Evolutionary conservation across 2,888 invertebrate genomes (phyloP).

Genomic region (Cryptocephalus primarius): DNA sequence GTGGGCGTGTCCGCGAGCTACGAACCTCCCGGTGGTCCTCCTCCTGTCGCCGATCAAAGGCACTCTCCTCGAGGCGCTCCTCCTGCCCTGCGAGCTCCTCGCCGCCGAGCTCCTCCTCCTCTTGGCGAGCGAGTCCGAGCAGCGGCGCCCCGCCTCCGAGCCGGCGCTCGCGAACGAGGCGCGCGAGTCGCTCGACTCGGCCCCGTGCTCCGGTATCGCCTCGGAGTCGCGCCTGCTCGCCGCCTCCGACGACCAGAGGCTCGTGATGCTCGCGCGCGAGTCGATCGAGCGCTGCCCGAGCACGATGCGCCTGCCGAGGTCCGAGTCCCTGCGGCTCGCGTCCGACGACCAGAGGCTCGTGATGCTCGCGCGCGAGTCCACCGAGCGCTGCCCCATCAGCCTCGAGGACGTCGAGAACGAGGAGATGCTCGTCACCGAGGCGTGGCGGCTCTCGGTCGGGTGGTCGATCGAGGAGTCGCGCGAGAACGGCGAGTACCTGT

Average conservation of each 20-base stretch:
- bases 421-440: constrained; percentile 35
- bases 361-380: constrained; percentile 36
- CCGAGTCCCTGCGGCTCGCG: not conserved
- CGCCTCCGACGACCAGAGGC: constrained; percentile 29
- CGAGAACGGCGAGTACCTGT: constrained; percentile 32
- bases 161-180: constrained; percentile 33
- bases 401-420: constrained; percentile 37
- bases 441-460: constrained; percentile 34
- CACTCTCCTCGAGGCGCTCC: constrained; percentile 41
- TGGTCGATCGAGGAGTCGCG: constrained; percentile 36
- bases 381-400: constrained; percentile 36
- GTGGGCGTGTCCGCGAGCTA: no score
- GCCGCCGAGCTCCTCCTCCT: constrained; percentile 30
- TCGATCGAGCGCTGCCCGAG: constrained; percentile 33
- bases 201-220: constrained; percentile 36
- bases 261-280: constrained; percentile 35
- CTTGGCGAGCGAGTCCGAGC: constrained; percentile 26
- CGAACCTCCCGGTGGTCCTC: constrained; percentile 53
- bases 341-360: constrained; percentile 32
- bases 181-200: constrained; percentile 26
- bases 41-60: constrained; percentile 46
- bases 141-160: constrained; percentile 27
- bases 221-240: constrained; percentile 32
- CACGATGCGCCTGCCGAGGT: no score
- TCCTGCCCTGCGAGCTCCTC: constrained; percentile 28